phyloP scores from a whole-genome alignment of 92 coral and sea anemone species.

The Palythoa grandiflora region DNA sequence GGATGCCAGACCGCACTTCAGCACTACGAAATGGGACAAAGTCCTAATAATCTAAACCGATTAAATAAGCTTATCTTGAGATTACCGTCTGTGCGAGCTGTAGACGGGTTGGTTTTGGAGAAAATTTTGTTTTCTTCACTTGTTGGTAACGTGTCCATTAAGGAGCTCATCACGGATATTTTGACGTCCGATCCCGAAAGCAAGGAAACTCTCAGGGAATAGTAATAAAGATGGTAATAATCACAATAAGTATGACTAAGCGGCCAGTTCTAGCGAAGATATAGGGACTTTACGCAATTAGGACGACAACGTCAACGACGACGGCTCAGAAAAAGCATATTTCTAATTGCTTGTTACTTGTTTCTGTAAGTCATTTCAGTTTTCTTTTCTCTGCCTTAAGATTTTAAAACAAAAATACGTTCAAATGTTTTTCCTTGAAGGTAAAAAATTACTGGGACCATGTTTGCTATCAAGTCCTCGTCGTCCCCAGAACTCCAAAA shows the following conservation, averaged over 20 bases:
- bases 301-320: neutral
- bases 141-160: conserved; percentile 35
- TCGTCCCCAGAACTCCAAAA: too few relatives aligned
- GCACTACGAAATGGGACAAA: conserved; percentile 27
- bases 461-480: too few relatives aligned
- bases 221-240: neutral
- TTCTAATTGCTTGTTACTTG: too few relatives aligned
- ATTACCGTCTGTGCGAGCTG: conserved; percentile 45
- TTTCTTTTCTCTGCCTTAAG: too few relatives aligned
- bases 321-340: too few relatives aligned
- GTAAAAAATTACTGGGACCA: too few relatives aligned
- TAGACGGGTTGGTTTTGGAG: conserved; percentile 29
- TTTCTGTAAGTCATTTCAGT: too few relatives aligned
- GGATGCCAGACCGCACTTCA: conserved; percentile 41
- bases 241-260: neutral
- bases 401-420: too few relatives aligned
- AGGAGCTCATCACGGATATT: conserved; percentile 42
- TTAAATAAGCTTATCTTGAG: conserved; percentile 19
- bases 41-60: conserved; percentile 26
- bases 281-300: too few relatives aligned
- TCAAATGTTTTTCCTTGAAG: too few relatives aligned
- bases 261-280: neutral
- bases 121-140: conserved; percentile 37
- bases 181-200: conserved; percentile 29
- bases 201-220: neutral